Conservation (phyloP, 2,113 vertebrate genomes). For the Drymodes brunneopygia region DNA sequence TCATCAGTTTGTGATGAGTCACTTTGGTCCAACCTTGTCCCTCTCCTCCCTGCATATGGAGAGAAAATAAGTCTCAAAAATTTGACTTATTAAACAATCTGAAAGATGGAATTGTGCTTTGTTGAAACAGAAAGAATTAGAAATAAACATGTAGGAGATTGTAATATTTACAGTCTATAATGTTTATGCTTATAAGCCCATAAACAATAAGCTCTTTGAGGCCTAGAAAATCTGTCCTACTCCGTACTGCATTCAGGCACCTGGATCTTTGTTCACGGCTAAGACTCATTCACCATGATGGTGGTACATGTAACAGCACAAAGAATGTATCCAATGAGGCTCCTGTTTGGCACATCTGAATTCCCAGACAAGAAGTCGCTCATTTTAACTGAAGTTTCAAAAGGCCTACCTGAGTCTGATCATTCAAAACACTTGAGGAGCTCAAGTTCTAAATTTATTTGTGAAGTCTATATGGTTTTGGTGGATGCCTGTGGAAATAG, state of each 20-base stretch:
- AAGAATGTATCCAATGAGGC: background rate
- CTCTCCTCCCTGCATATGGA: background rate
- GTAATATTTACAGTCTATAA: background rate
- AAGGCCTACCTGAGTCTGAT: background rate
- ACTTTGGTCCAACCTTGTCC: background rate
- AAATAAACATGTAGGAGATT: background rate
- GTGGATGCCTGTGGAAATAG: background rate
- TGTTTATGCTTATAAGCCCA: background rate
- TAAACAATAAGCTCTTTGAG: background rate
- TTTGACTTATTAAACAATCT: background rate
- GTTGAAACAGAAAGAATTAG: background rate
- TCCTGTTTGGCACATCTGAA: background rate
- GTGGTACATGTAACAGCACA: background rate
- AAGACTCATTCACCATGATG: background rate
- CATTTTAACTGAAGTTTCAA: background rate
- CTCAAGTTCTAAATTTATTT: background rate
- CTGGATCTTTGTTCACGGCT: background rate
- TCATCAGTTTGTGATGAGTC: background rate
- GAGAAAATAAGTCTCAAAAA: background rate
- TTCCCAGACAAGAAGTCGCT: background rate
- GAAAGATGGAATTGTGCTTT: background rate
- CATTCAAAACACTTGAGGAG: background rate
- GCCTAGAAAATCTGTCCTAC: background rate
- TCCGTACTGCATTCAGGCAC: background rate
- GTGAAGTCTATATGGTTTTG: background rate